Percentiles rank a stretch among this genome's conserved stretches.
phyloP scores from a whole-genome alignment of 2,888 invertebrate genomes.

The Phymatocera aterrima region DNA sequence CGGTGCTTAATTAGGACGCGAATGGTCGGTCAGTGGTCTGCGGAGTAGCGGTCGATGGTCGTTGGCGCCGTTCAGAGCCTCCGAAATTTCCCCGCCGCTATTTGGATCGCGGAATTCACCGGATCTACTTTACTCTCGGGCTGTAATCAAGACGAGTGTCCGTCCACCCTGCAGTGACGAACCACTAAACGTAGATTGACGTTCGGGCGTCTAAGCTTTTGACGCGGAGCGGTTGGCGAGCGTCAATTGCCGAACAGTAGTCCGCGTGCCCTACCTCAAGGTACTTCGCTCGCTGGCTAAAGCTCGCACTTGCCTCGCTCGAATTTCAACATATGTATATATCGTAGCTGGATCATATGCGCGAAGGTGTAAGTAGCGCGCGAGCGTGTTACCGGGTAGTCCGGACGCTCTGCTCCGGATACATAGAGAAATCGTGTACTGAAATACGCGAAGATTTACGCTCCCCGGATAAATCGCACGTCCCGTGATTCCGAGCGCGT shows the following conservation, averaged over 20 bases:
- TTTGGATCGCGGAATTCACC: not conserved
- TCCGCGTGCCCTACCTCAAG: too few relatives aligned
- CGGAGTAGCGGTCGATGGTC: conserved; percentile 8
- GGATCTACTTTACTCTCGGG: not conserved
- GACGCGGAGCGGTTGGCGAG: too few relatives aligned
- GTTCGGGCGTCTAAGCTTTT: too few relatives aligned
- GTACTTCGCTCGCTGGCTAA: too few relatives aligned
- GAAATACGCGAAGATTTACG: too few relatives aligned
- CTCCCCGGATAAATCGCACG: too few relatives aligned
- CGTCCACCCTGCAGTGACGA: not conserved
- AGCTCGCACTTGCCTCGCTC: not conserved
- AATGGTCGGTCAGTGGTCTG: conserved; percentile 26
- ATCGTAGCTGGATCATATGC: not conserved
- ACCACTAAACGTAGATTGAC: too few relatives aligned
- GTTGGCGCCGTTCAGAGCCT: conserved; percentile 21
- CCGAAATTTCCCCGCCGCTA: not conserved
- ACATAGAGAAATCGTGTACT: too few relatives aligned
- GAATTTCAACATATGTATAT: not conserved
- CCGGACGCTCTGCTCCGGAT: not conserved
- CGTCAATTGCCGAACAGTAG: too few relatives aligned
- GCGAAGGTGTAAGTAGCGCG: not conserved
- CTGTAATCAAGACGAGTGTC: not conserved
- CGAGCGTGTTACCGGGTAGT: too few relatives aligned
- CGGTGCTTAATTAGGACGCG: conserved; percentile 21
- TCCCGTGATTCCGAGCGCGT: too few relatives aligned